Conservation (phyloP, 2,797 vertebrate genomes). For the Bradypodion ventrale region DNA sequence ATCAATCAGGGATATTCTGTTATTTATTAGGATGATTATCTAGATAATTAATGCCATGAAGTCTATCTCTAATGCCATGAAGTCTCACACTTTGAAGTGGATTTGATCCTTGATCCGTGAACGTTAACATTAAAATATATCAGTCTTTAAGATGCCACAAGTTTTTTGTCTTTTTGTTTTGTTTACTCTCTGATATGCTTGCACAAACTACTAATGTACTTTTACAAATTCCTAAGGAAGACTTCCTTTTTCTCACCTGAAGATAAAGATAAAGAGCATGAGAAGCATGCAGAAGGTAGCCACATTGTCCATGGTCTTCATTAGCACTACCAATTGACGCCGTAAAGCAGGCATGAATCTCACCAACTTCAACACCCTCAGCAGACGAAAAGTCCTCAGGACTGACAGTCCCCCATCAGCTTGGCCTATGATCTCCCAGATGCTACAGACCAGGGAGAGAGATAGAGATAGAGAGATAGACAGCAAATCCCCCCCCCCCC, state of each 20-base stretch:
- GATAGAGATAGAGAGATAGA: neutral
- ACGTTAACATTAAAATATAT: too few relatives aligned
- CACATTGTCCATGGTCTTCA: conserved; percentile 99
- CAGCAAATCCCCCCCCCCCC: too few relatives aligned
- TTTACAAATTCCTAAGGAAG: neutral
- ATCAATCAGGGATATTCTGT: too few relatives aligned
- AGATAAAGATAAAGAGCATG: conserved; percentile 97
- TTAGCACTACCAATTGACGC: conserved; percentile 94
- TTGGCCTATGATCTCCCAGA: conserved; percentile 95
- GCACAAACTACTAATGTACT: too few relatives aligned
- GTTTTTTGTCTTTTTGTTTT: too few relatives aligned
- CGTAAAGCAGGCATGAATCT: conserved; percentile 95
- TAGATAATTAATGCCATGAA: too few relatives aligned
- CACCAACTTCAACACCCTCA: conserved; percentile 94
- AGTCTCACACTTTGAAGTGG: too few relatives aligned
- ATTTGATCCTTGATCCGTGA: too few relatives aligned
- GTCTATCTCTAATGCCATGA: too few relatives aligned
- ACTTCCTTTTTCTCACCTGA: conserved; percentile 81
- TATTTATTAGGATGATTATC: too few relatives aligned
- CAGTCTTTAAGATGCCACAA: too few relatives aligned
- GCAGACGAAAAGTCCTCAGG: conserved; percentile 91
- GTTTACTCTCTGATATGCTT: too few relatives aligned
- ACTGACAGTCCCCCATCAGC: conserved; percentile 92
- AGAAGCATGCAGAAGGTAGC: conserved; percentile 99
- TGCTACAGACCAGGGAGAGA: conserved; percentile 68